A percentile compares a stretch with the other conserved stretches of the same genome.
Evolutionary conservation across 2,797 vertebrate genomes (phyloP).

Genomic region (Selene dorsalis): DNA sequence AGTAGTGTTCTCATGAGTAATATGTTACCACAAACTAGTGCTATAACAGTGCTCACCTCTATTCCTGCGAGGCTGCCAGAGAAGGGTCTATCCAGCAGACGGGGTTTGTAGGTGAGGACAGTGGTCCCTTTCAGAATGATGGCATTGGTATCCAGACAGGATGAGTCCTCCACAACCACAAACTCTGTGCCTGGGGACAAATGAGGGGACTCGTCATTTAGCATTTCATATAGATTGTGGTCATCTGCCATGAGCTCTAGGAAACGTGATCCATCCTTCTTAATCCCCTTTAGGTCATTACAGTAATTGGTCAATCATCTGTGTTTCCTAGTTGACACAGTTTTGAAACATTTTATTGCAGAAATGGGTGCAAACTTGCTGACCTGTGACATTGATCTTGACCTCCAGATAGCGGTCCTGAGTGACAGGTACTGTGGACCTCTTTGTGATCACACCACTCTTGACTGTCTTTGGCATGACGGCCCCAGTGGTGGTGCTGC

Average conservation of each 20-base stretch:
- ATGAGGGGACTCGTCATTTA: no score
- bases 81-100: conserved; percentile 92
- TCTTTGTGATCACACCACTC: conserved; percentile 94
- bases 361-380: conserved; percentile 30
- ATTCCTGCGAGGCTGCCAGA: conserved; percentile 95
- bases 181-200: conserved; percentile 92
- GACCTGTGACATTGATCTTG: conserved; percentile 96
- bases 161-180: conserved; percentile 96
- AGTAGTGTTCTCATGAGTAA: background rate
- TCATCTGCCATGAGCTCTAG: no score
- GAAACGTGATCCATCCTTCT: no score
- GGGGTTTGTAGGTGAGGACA: conserved; percentile 97
- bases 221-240: no score
- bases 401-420: conserved; percentile 92
- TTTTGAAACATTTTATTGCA: background rate
- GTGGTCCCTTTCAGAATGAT: conserved; percentile 97
- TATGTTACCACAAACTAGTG: background rate
- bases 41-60: conserved; percentile 85
- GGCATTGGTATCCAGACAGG: conserved; percentile 92
- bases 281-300: no score
- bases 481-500: conserved; percentile 29
- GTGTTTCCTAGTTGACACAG: background rate
- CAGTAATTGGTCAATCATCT: background rate
- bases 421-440: conserved; percentile 90
- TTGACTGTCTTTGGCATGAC: conserved; percentile 94